A percentile compares a stretch with the other conserved stretches of the same genome.
Conservation (phyloP, 2,888 invertebrate genomes). For the Campaea margaritaria region DNA sequence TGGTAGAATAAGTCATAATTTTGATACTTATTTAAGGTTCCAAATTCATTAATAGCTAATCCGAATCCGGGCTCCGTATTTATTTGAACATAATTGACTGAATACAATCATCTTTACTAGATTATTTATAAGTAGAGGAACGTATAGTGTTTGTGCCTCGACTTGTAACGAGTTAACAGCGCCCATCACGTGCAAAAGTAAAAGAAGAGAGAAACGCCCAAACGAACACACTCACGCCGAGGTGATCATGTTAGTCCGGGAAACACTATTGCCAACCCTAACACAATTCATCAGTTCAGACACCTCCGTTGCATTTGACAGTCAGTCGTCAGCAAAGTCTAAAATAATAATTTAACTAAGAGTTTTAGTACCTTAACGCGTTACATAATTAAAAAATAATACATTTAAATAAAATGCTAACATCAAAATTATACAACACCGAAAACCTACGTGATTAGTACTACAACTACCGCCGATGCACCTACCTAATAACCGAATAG, state of each 20-base stretch:
- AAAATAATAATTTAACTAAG: constrained; percentile 59
- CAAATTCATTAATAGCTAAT: constrained; percentile 2
- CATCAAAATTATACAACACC: constrained; percentile 68
- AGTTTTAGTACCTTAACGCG: constrained; percentile 54
- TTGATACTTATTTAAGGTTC: constrained; percentile 2
- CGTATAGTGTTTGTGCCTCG: background rate
- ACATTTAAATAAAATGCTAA: constrained; percentile 54
- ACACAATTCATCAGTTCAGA: constrained; percentile 13
- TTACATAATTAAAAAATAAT: constrained; percentile 50
- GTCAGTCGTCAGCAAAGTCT: constrained; percentile 21
- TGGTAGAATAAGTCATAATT: background rate
- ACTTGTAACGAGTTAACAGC: background rate
- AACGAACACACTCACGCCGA: background rate
- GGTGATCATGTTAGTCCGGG: background rate
- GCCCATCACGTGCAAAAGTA: background rate
- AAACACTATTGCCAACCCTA: constrained; percentile 7
- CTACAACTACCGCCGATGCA: constrained; percentile 21
- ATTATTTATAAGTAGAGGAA: background rate
- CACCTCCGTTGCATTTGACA: background rate
- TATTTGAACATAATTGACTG: too few relatives aligned
- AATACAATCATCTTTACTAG: too few relatives aligned
- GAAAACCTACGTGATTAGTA: constrained; percentile 55
- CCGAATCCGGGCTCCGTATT: background rate
- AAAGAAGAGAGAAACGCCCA: background rate
- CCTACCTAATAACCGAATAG: constrained; percentile 29